A percentile compares a stretch with the other conserved stretches of the same genome.
Evolutionary conservation across 2,888 invertebrate genomes (phyloP).

Genomic region (Helicoverpa assulta): DNA sequence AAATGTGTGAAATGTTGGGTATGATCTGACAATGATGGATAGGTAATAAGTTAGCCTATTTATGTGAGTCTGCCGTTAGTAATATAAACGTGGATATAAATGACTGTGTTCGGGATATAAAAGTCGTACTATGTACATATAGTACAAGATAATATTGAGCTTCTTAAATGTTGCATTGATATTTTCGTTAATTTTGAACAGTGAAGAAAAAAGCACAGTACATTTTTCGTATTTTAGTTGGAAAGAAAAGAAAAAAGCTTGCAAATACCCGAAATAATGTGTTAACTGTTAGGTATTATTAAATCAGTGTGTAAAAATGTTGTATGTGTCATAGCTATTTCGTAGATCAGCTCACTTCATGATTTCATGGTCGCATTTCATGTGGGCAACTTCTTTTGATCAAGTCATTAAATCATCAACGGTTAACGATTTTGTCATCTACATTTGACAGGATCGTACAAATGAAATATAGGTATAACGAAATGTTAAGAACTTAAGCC

Average conservation of each 20-base stretch:
- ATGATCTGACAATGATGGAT: conserved; percentile 38
- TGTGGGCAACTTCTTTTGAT: too few relatives aligned
- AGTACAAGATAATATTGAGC: conserved; percentile 14
- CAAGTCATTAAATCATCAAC: too few relatives aligned
- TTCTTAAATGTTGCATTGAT: conserved; percentile 11
- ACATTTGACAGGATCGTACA: too few relatives aligned
- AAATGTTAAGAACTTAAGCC: too few relatives aligned
- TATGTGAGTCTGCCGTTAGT: conserved; percentile 45
- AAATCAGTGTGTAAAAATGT: neutral
- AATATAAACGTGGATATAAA: conserved; percentile 15
- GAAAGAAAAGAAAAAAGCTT: neutral
- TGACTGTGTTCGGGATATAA: conserved; percentile 18
- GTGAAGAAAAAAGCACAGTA: conserved; percentile 1
- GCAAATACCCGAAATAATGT: conserved; percentile 7
- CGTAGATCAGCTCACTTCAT: too few relatives aligned
- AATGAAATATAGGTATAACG: too few relatives aligned
- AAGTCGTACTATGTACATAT: conserved; percentile 16
- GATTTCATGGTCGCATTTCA: too few relatives aligned
- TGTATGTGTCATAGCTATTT: too few relatives aligned
- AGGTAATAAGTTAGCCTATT: conserved; percentile 48
- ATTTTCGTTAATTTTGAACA: conserved; percentile 16
- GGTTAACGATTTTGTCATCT: too few relatives aligned
- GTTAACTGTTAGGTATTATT: neutral
- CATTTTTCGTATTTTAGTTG: neutral
- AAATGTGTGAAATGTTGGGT: conserved; percentile 50